phyloP scores from a whole-genome alignment of 2,888 invertebrate species.

The Brachyptera risi region DNA sequence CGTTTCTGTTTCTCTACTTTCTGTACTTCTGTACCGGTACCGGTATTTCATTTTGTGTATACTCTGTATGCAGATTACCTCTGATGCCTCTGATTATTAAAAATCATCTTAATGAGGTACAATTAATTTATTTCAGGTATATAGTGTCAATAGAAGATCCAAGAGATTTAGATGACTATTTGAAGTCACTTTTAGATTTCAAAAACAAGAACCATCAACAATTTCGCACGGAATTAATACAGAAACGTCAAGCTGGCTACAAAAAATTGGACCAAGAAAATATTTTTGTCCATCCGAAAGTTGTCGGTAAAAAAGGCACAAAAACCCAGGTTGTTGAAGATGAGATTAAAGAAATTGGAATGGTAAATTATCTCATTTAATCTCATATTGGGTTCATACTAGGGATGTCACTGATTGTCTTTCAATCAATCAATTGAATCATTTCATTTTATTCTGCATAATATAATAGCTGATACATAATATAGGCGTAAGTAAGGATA shows the following conservation, averaged over 20 bases:
- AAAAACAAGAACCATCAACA: constrained; percentile 60
- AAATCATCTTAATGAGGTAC: neutral
- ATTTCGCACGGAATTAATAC: constrained; percentile 58
- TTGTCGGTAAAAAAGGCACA: neutral
- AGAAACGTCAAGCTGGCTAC: constrained; percentile 23
- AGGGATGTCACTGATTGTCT: neutral
- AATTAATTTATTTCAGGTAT: constrained; percentile 55
- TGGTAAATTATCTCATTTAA: neutral
- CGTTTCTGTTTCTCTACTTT: too few relatives aligned
- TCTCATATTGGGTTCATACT: neutral
- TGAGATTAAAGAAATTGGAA: neutral
- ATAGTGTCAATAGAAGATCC: constrained; percentile 67
- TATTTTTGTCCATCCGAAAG: neutral
- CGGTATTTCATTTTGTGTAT: too few relatives aligned
- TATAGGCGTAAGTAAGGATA: too few relatives aligned
- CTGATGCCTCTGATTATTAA: too few relatives aligned
- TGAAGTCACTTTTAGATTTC: constrained; percentile 67
- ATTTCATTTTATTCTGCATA: too few relatives aligned
- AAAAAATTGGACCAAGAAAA: neutral
- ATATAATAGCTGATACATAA: too few relatives aligned
- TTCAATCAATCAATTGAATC: neutral
- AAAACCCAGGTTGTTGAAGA: neutral
- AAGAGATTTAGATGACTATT: constrained; percentile 71
- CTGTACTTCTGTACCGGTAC: too few relatives aligned
- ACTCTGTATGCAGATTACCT: too few relatives aligned